Evolutionary conservation across 30 jellyfish, hydroid and myxozoan species (phyloP), one percentile per base, ranked within the genome.

Genomic region (Turritopsis rubra): DNA sequence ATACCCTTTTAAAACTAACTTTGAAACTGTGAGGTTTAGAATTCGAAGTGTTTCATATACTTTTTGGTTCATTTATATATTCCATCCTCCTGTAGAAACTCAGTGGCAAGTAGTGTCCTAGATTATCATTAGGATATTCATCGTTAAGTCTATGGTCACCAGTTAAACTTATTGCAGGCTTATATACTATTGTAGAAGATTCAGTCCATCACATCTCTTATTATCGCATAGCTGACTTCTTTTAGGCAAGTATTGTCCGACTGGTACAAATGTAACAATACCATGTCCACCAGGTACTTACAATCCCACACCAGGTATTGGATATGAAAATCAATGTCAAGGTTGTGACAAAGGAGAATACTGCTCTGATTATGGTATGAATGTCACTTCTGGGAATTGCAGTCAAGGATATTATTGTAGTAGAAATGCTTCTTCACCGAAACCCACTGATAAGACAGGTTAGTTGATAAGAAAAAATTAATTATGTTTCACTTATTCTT

Each of bases 281-380:
- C 98, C 91, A 9, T 92, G 98, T 72, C 90, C 95, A 19, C 86
- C 95, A 1, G 98, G 98, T n/a, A 87, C 96, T 19, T 92, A 72
- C 79, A 92, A 84, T 76, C 98, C 98, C 5, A 84, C 98, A 16
- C 52, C 80, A 29, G 98, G 98, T 26, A 81, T 92, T 66, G 95
- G 95, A 24, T 41, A 85, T 23, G 86, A 72, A 20, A 31, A 79
- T 53, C 93, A 92, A 75, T 92, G 98, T 70, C 88, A 80, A 16
- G 90, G 90, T 70, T 92, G 98, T 72, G 60, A 89, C 13, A 86
- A 96, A 0, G 98, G 98, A 21, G 88, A 73, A 52, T 92, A 54
- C 54, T 92, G 98, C 72, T 89, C 75, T 68, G 96, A 95, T 29
- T 82, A 81, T 86, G 98, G 98, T 24, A 73, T 92, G 82, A 87